Conservation (phyloP, 2,113 vertebrate genomes). For the Tylochromis polylepis region DNA sequence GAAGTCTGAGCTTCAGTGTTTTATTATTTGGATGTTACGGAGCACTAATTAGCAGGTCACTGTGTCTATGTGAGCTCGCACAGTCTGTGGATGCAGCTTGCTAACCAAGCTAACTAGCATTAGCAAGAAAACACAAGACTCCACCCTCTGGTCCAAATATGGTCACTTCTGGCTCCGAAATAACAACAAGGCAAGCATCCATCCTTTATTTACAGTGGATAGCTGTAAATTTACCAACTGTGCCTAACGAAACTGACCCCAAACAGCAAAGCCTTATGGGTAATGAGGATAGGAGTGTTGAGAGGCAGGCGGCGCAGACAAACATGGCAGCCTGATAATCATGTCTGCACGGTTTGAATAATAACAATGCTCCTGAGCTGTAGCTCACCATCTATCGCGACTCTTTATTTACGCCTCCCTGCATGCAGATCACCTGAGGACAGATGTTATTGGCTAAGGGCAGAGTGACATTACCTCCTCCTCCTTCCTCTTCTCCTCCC, state of each 20-base stretch:
- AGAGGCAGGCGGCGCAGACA: background rate
- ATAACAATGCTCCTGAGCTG: background rate
- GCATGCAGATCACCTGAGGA: background rate
- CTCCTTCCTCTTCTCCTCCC: background rate
- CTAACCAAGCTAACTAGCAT: background rate
- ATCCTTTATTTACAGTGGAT: background rate
- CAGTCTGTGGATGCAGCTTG: background rate
- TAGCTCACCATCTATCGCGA: background rate
- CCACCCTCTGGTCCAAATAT: background rate
- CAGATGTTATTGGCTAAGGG: background rate
- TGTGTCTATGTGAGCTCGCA: background rate
- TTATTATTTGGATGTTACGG: background rate
- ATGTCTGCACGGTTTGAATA: background rate
- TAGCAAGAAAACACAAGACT: background rate
- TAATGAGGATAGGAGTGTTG: background rate
- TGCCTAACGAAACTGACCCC: background rate
- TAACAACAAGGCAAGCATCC: background rate
- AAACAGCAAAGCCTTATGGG: background rate
- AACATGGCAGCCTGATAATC: background rate
- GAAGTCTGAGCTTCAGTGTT: background rate
- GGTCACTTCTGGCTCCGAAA: fast-evolving
- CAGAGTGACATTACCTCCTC: background rate
- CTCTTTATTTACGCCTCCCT: background rate
- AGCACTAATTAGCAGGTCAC: background rate
- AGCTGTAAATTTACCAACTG: background rate